Evolutionary conservation across 2,113 vertebrate species (phyloP), one percentile per base, ranked within the genome.

Genomic region (Ceyx cyanopectus): DNA sequence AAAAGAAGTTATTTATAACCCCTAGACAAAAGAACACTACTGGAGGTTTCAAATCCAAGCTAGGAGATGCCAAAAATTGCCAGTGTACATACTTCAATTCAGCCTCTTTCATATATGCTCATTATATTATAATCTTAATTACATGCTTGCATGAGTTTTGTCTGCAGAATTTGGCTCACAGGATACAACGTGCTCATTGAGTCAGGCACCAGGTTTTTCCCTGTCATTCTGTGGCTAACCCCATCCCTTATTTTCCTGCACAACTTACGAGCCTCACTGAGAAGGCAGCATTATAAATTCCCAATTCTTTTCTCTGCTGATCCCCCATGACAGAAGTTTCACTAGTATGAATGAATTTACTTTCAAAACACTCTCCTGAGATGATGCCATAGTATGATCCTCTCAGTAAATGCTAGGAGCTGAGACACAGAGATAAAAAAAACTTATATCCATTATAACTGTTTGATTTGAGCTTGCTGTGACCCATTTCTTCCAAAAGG

Each of bases 361-460:
- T 80, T 90, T 80, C 87, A 32, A 73, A 94, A 81, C 76, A 54
- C 20, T 50, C 63, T 72, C 85, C 81, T 62, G 78, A 85, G 84
- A 89, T 60, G 67, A 53, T 75, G 66, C 41, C 41, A 16, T 9
- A 62, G 19, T 27, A 24, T 17, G 50, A 89, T 37, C 62, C 45
- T 89, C 74, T 54, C 43, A 37, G 58, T 29, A 60, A 90, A 82
- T 13, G 61, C 53, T 22, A 51, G 50, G 51, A 87, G 37, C n/a
- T 84, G 70, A 86, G 53, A 70, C 60, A 40, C n/a, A 57, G 32
- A 93, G 27, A 70, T 81, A n/a, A 89, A 95, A 91, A 37, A 92
- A 62, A 7, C 20, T 46, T 12, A 12, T 17, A 80, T 6, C 87
- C 43, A 74, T 90, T 80, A 80, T 9, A 20, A 66, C 60, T 85